Evolutionary conservation across 2,888 invertebrate genomes (phyloP), one percentile per base, ranked within the genome.

Genomic region (Trachelus troglodyta): DNA sequence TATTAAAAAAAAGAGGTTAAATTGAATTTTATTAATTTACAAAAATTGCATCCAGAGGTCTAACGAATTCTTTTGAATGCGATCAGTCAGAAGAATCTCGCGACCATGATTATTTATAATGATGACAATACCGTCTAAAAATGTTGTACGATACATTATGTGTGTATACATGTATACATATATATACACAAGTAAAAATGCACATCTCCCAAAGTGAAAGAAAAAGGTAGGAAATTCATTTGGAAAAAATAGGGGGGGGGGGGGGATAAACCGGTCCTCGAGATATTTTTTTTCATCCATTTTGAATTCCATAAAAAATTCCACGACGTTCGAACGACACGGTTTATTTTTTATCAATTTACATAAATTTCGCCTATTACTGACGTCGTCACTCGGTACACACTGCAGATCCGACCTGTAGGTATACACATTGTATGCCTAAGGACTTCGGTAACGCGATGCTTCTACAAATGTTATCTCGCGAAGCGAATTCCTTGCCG

Each of bases 271-370:
- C 56, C 56, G 23, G 56, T 56, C 40, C 1, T 15, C 40, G 40
- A 56, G 9, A 56, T 23, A 23, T 56, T 56, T 56, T 15, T 56
- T 23, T 56, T 56, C 9, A 23, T 56, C 6, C 15, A 56, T 23
- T 56, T 56, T 56, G 56, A 56, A 23, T 56, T 56, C 56, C 23
- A 56, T 23, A 15, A 15, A 56, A 56, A 56, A 56, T 23, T 56
- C 9, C 56, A 23, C 23, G 56, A 9, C 1, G 15, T 23, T 23
- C 23, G 2, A 34, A 33, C 76, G 12, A 56, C 68, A 73, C 69
- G 75, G 79, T 83, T 81, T 80, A 80, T 83, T 81, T 80, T 74
- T 35, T 35, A 35, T 75, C 68, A 73, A 82, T 81, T 85, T 79
- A 75, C 83, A 81, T 81, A 78, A 82, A 84, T 80, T 81, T 37